A percentile compares a stretch with the other conserved stretches of the same genome.
phyloP scores from a whole-genome alignment of 1,140 invertebrate genomes.

The Dryas iulia region DNA sequence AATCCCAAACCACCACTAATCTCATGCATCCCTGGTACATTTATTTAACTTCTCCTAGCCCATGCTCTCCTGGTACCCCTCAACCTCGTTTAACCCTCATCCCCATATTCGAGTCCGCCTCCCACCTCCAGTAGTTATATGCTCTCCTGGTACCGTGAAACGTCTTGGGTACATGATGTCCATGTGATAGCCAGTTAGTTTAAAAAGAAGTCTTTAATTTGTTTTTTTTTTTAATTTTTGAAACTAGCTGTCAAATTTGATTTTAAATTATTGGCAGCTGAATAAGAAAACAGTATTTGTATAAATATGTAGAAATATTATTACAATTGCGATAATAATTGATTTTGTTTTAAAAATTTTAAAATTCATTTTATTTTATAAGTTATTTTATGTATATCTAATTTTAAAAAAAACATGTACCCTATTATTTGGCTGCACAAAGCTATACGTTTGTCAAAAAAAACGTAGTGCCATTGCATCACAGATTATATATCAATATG shows the following conservation, averaged over 20 bases:
- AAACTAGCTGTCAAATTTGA: not conserved
- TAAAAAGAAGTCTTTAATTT: not conserved
- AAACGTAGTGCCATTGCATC: slow-evolving; percentile 53
- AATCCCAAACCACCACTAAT: no score
- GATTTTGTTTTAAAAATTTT: not conserved
- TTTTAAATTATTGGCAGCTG: not conserved
- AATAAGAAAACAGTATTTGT: not conserved
- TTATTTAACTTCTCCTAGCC: no score
- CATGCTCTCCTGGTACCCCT: slow-evolving; percentile 1
- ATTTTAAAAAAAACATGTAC: no score
- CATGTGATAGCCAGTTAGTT: not conserved
- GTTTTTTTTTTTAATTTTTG: not conserved
- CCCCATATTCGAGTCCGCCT: no score
- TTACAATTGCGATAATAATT: not conserved
- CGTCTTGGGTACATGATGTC: not conserved
- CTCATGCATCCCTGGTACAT: no score
- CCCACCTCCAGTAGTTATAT: not conserved
- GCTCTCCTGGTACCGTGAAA: not conserved
- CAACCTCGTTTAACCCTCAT: not conserved
- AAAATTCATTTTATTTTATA: no score
- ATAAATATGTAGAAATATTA: not conserved
- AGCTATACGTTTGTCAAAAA: slow-evolving; percentile 33
- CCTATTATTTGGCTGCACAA: slow-evolving; percentile 10
- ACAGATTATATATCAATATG: slow-evolving; percentile 37
- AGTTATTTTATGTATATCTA: no score